Base-by-base conservation (phyloP, 2,113 vertebrate genomes). In the Cinclus cinclus region DNA sequence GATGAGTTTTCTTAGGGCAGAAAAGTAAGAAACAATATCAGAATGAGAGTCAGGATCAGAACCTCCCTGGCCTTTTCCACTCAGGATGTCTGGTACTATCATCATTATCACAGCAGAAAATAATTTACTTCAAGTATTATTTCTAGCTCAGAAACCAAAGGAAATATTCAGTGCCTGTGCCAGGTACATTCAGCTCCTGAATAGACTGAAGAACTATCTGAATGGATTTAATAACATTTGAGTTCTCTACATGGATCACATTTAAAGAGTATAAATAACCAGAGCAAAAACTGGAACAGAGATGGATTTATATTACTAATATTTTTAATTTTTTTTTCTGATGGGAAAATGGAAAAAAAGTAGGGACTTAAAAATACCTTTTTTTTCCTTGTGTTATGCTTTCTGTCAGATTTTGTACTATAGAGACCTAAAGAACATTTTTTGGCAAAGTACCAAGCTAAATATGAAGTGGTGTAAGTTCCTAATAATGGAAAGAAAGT, bases 401-500 rank as follows among this genome's bases (percentile, higher is more conserved):
- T 98, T 97, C 95, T 96, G 95, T 97, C 94, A 97, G 93, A 85
- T 92, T 97, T 76, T 94, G 93, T 96, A 95, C 96, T 96, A 96
- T 92, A 25, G 91, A 96, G 97, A 98, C 94, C 86, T 81, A 94
- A 80, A 75, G 81, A 97, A 95, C 83, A 84, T 92, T 94, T 93
- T 84, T 52, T 98, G 97, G 97, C 95, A 93, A 95, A 83, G 85
- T 55, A 94, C 96, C 97, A 98, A 97, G 62, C 89, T 91, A 98
- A 98, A 98, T 92, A 98, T 58, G 42, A 95, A 67, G 71, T 71
- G 75, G 96, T 95, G 86, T 94, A 97, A 97, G 90, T 46, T 65
- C 94, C 96, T 97, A 97, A 97, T 98, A 97, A 96, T 97, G 97
- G 95, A 97, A 97, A 96, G 83, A 89, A 92, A 89, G 78, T 92